These are phyloP conservation scores for Ptychochromis oligacanthus DNA, from an alignment of 2,113 vertebrate genomes.

Conservation along the genomic window DNA sequence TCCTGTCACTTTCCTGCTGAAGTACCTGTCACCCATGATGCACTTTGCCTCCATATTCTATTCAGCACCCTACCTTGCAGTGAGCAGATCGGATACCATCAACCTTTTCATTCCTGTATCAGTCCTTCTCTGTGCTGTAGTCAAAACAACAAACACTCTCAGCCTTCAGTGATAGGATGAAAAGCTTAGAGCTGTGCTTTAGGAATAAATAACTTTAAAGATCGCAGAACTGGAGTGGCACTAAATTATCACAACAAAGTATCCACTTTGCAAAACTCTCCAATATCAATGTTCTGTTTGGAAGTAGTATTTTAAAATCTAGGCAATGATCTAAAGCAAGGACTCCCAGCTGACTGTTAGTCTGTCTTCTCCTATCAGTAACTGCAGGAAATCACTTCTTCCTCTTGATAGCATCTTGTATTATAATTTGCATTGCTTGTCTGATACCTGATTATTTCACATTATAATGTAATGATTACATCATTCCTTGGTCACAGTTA, in stretches of 20 bases:
- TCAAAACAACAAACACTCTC: neutral
- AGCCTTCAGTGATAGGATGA: neutral
- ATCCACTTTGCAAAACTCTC: constrained; percentile 3
- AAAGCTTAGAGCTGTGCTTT: neutral
- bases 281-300: neutral
- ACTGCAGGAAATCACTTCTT: constrained; percentile 11
- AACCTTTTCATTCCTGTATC: constrained; percentile 1
- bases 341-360: constrained; percentile 2
- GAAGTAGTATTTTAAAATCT: neutral
- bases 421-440: neutral
- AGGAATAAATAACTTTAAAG: neutral
- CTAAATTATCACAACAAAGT: constrained; percentile 5
- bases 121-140: neutral
- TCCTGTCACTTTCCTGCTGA: neutral
- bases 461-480: neutral
- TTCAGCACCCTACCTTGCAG: neutral
- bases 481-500: constrained; percentile 2
- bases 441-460: neutral
- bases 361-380: neutral
- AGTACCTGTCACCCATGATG: neutral
- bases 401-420: neutral
- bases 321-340: neutral
- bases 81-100: constrained; percentile 3
- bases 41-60: neutral
- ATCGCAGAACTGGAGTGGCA: neutral